Percentiles rank a stretch among this genome's conserved stretches.
phyloP scores from a whole-genome alignment of 2,888 invertebrate species.

The Ophion ventricosus region DNA sequence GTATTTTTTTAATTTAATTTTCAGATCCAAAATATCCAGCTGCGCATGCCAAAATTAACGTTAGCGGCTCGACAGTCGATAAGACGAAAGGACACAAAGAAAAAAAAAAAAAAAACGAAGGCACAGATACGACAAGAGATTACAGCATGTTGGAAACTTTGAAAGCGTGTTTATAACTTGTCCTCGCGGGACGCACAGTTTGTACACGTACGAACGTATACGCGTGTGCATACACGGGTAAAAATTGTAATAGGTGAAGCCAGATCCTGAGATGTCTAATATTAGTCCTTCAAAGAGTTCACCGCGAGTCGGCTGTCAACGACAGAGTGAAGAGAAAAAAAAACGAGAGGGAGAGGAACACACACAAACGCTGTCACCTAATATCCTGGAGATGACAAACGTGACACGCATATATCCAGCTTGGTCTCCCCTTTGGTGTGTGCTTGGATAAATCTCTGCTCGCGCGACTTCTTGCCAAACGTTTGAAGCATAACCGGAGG shows the following conservation, averaged over 20 bases:
- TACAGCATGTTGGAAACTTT: slow-evolving; percentile 70
- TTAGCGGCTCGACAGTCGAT: not conserved
- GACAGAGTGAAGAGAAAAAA: slow-evolving; percentile 49
- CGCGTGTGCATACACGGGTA: slow-evolving; percentile 36
- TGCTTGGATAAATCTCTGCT: slow-evolving; percentile 44
- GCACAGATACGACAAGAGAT: slow-evolving; percentile 14
- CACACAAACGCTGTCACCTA: slow-evolving; percentile 76
- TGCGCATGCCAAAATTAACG: no score
- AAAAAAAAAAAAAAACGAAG: not conserved
- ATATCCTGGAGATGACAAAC: slow-evolving; percentile 79
- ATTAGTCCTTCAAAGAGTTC: slow-evolving; percentile 69
- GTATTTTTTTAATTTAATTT: not conserved
- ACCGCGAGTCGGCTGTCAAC: slow-evolving; percentile 66
- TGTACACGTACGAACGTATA: not conserved
- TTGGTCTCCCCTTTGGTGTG: slow-evolving; percentile 68
- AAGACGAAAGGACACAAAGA: not conserved
- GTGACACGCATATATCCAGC: slow-evolving; percentile 70
- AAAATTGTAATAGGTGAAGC: slow-evolving; percentile 48
- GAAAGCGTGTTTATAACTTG: slow-evolving; percentile 74
- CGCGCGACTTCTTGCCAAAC: slow-evolving; percentile 34
- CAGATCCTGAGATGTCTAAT: slow-evolving; percentile 69
- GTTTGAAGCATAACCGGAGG: slow-evolving; percentile 42
- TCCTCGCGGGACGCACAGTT: slow-evolving; percentile 52
- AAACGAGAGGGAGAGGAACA: slow-evolving; percentile 54
- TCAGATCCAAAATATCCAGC: not conserved